phyloP scores from a whole-genome alignment of 92 coral and sea anemone species.

The Nematostella vectensis region DNA sequence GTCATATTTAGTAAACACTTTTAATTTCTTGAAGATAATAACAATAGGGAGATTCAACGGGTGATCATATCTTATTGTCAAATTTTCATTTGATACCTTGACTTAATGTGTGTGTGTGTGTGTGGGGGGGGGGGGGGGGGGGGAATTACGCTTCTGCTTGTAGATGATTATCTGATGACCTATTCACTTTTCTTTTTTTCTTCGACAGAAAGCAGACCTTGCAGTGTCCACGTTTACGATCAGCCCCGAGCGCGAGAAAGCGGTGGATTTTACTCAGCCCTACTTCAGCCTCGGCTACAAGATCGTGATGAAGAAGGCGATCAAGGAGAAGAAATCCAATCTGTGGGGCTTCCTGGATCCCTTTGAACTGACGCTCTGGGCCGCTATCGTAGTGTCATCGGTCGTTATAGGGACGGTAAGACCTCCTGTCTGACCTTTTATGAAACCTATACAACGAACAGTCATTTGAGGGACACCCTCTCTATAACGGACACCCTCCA shows the following conservation, averaged over 20 bases:
- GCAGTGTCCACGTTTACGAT: constrained; percentile 72
- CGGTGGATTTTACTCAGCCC: constrained; percentile 78
- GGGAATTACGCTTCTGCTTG: too few relatives aligned
- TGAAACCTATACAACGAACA: not conserved
- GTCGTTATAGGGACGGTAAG: constrained; percentile 55
- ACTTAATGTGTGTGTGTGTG: too few relatives aligned
- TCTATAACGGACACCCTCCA: too few relatives aligned
- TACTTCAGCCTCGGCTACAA: constrained; percentile 65
- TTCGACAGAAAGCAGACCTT: constrained; percentile 48
- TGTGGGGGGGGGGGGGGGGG: too few relatives aligned
- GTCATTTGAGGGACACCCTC: too few relatives aligned
- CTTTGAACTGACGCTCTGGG: constrained; percentile 63
- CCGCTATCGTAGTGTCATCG: constrained; percentile 54
- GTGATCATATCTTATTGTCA: too few relatives aligned
- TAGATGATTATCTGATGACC: too few relatives aligned
- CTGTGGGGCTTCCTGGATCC: constrained; percentile 88
- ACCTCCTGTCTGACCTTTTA: not conserved
- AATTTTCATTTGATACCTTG: too few relatives aligned
- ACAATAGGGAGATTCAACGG: too few relatives aligned
- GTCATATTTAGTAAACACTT: too few relatives aligned
- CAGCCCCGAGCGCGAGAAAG: constrained; percentile 67
- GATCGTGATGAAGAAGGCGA: constrained; percentile 63
- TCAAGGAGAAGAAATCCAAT: constrained; percentile 34
- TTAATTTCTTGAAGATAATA: too few relatives aligned
- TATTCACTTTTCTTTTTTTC: too few relatives aligned